Evolutionary conservation across 2,888 invertebrate genomes (phyloP), one percentile per base, ranked within the genome.

Genomic region (Orgyia antiqua): DNA sequence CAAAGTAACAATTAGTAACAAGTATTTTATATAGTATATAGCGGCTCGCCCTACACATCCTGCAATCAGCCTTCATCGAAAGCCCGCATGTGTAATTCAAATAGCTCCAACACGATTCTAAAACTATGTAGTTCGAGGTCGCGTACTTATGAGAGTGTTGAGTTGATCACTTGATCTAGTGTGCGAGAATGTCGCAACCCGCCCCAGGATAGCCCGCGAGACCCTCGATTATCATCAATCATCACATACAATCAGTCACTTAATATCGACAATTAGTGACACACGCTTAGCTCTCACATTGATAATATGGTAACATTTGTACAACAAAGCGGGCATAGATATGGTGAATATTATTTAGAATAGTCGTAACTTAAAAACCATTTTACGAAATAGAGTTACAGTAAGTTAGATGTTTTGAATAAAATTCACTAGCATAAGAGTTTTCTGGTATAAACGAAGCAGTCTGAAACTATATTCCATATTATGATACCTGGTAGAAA

Each of bases 121-220:
- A 19, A 57, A 36, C 54, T 52, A 70, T 65, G 66, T 74, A 59
- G 68, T 57, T 51, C 74, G 71, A 74, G 74, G 74, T 60, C 71
- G 61, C 45, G 53, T 39, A 63, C 38, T 40, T 38, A 55, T 53
- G 60, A 65, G 52, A 50, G 40, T 51, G 42, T 52, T 39, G 55
- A 59, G 54, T 58, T 60, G 58, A 68, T 70, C 59, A 55, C 61
- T n/a, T n/a, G n/a, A n/a, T n/a, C n/a, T n/a, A n/a, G n/a, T n/a
- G n/a, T n/a, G n/a, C n/a, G n/a, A n/a, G n/a, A 58, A 34, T 69
- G 66, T 65, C 55, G 70, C 57, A 73, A 76, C 35, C 48, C 49
- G 60, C 63, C 61, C 59, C 63, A 37, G 67, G 70, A 69, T 57
- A 62, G 56, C 48, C 51, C 49, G 53, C 45, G 7, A 42, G 39